phyloP scores from a whole-genome alignment of 2,113 vertebrate genomes.

The Carassius carassius region DNA sequence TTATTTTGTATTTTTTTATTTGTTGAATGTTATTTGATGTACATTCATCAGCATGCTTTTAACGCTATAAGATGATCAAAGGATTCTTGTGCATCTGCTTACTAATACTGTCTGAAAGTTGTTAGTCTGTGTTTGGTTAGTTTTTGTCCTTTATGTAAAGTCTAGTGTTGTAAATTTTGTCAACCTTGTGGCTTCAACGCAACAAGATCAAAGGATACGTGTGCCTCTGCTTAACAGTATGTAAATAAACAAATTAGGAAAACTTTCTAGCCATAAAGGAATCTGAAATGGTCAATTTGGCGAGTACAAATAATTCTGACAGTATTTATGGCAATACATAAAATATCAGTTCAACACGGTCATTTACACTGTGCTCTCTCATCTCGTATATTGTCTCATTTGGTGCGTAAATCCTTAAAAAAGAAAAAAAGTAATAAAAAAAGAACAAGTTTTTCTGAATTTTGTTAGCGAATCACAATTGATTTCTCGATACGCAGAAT shows the following conservation, averaged over 20 bases:
- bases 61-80: background rate
- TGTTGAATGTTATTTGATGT: background rate
- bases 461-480: background rate
- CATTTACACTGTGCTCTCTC: too few species aligned
- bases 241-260: background rate
- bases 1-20: background rate
- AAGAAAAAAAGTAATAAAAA: too few species aligned
- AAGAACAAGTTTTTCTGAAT: background rate
- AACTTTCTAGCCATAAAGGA: background rate
- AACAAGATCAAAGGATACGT: background rate
- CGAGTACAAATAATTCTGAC: background rate
- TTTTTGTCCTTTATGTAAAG: background rate
- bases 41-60: background rate
- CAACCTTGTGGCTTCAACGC: background rate
- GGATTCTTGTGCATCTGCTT: background rate
- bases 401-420: too few species aligned
- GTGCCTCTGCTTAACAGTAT: background rate
- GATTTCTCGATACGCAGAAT: background rate
- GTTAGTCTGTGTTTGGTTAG: background rate
- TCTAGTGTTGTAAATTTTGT: background rate
- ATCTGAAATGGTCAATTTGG: background rate
- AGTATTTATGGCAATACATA: background rate
- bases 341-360: background rate
- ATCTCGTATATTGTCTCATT: background rate
- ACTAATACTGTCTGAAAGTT: background rate